Percentiles rank a stretch among this genome's conserved stretches.
phyloP scores from a whole-genome alignment of 2,797 vertebrate species.

The Gouania willdenowi region DNA sequence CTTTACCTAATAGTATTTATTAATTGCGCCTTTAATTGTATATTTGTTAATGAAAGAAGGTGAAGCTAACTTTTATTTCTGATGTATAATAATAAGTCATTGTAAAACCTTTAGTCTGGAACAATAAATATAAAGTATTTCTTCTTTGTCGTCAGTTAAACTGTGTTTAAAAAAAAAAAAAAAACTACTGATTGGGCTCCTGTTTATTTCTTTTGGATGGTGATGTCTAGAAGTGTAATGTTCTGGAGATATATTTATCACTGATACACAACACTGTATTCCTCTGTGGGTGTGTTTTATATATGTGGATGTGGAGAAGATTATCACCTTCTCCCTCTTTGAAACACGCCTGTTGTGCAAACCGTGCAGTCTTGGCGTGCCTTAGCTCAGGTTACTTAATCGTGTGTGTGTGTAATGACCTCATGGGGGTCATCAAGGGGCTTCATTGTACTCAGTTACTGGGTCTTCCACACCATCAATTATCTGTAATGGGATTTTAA shows the following conservation, averaged over 20 bases:
- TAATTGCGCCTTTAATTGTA: no score
- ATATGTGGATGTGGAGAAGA: not conserved
- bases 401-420: constrained; percentile 23
- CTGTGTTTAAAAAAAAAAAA: no score
- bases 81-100: no score
- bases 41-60: no score
- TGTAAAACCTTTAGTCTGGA: no score
- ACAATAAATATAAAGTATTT: no score
- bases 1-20: no score
- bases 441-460: constrained; percentile 14
- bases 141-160: no score
- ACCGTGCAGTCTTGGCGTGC: not conserved
- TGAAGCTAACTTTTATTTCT: no score
- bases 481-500: not conserved
- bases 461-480: not conserved
- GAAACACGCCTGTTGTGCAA: not conserved
- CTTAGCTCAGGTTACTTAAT: constrained; percentile 3
- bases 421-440: constrained; percentile 23
- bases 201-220: not conserved
- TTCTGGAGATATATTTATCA: not conserved
- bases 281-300: not conserved
- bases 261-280: not conserved
- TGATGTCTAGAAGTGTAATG: not conserved
- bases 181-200: no score
- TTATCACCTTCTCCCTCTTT: not conserved